A percentile compares a stretch with the other conserved stretches of the same genome.
These are phyloP conservation scores for Machimus rusticus DNA, from an alignment of 2,888 invertebrate species.

Conservation along the genomic window DNA sequence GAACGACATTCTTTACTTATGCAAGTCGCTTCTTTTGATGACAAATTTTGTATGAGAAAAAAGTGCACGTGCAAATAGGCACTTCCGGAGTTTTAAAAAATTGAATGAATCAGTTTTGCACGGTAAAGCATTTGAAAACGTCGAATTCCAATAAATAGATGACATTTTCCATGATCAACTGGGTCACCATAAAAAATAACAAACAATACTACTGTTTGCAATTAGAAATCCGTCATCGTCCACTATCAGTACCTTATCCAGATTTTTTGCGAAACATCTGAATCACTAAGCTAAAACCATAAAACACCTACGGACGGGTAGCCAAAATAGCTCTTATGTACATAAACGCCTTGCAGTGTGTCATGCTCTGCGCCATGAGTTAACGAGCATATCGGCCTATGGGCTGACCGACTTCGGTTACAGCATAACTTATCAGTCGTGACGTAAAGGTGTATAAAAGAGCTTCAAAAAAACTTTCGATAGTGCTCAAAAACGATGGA, in stretches of 20 bases:
- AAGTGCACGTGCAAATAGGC: neutral
- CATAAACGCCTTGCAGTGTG: neutral
- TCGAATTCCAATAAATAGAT: neutral
- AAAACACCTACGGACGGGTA: neutral
- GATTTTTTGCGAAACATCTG: neutral
- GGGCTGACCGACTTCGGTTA: neutral
- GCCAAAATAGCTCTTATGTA: neutral
- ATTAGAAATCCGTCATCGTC: neutral
- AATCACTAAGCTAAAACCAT: neutral
- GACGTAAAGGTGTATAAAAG: neutral
- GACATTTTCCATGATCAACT: neutral
- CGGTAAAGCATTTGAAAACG: neutral
- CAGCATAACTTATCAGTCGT: neutral
- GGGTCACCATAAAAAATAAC: neutral
- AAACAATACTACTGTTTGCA: neutral
- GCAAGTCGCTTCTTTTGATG: neutral
- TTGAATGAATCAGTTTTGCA: neutral
- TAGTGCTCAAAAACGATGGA: neutral
- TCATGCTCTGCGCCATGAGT: neutral
- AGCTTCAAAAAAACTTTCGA: neutral
- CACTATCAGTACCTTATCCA: neutral
- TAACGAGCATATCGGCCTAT: neutral
- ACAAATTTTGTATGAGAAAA: neutral
- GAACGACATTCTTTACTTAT: neutral
- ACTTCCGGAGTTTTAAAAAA: neutral